Conservation (phyloP, 1,140 invertebrate species). For the Drosophila baimaii region DNA sequence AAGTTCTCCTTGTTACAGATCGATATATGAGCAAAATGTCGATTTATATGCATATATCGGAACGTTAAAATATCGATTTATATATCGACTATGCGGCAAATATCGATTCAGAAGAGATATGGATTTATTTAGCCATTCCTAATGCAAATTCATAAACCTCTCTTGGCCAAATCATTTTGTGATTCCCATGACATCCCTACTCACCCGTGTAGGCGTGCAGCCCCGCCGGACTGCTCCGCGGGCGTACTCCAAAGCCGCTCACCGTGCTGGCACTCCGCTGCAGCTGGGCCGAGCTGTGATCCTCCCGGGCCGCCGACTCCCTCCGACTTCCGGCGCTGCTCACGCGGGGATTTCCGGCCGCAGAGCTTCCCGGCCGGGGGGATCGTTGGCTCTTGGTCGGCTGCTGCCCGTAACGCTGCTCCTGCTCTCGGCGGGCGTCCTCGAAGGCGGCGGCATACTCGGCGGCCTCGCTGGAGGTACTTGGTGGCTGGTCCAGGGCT, state of each 20-base stretch:
- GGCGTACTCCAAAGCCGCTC: conserved; percentile 85
- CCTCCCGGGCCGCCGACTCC: conserved; percentile 34
- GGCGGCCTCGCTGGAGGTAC: conserved; percentile 68
- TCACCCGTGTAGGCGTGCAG: conserved; percentile 89
- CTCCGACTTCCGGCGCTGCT: conserved; percentile 65
- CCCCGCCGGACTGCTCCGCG: conserved; percentile 89
- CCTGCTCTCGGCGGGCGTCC: conserved; percentile 66
- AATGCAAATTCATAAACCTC: no score
- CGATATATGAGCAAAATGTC: no score
- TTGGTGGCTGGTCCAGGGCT: conserved; percentile 55
- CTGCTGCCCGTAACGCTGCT: conserved; percentile 50
- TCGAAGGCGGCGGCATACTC: conserved; percentile 71
- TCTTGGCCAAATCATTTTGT: neutral
- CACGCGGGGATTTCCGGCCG: conserved; percentile 44
- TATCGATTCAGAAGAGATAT: no score
- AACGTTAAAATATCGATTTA: no score
- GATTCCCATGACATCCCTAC: neutral
- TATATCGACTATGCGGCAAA: no score
- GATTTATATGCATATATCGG: no score
- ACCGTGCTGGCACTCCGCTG: conserved; percentile 86
- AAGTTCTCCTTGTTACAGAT: no score
- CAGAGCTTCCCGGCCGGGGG: conserved; percentile 44
- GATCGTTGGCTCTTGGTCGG: conserved; percentile 41
- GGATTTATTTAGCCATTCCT: no score
- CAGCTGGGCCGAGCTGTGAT: conserved; percentile 39